Percentiles rank a stretch among this genome's conserved stretches.
These are phyloP conservation scores for Pinna nobilis DNA, from an alignment of 1,140 invertebrate species.

Conservation along the genomic window DNA sequence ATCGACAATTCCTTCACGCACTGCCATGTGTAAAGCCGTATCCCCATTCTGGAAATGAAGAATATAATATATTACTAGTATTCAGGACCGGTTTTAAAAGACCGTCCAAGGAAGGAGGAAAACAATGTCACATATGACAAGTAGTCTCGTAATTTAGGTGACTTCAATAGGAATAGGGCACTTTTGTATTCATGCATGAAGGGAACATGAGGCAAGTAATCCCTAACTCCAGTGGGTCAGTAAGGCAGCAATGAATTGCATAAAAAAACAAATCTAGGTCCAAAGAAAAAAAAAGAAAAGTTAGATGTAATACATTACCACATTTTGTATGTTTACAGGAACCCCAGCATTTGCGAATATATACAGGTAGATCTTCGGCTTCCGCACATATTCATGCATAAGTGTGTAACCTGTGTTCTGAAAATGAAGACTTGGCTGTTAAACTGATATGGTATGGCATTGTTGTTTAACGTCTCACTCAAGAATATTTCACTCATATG, in stretches of 20 bases:
- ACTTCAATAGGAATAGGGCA: too few relatives aligned
- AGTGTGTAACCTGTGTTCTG: conserved; percentile 59
- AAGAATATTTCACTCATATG: too few relatives aligned
- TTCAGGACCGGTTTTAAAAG: background rate
- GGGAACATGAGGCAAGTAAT: too few relatives aligned
- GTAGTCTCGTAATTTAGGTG: too few relatives aligned
- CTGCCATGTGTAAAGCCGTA: conserved; percentile 60
- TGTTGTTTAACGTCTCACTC: too few relatives aligned
- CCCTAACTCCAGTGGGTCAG: too few relatives aligned
- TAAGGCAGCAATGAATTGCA: too few relatives aligned
- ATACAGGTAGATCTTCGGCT: conserved; percentile 47
- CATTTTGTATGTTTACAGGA: conserved; percentile 61
- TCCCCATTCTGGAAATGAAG: conserved; percentile 54
- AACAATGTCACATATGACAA: background rate
- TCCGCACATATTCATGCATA: conserved; percentile 48
- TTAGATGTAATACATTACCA: conserved; percentile 42
- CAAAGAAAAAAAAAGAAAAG: too few relatives aligned
- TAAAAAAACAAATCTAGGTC: too few relatives aligned
- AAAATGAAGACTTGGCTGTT: conserved; percentile 30
- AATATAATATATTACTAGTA: background rate
- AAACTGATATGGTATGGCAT: too few relatives aligned
- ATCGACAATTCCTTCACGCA: conserved; percentile 43
- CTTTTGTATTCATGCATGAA: too few relatives aligned
- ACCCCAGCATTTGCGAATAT: conserved; percentile 54
- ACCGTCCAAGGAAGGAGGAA: background rate